Percentiles rank a stretch among this genome's conserved stretches.
Conservation (phyloP, 37 sponge, comb jelly and placozoan genomes). For the Oopsacas minuta region DNA sequence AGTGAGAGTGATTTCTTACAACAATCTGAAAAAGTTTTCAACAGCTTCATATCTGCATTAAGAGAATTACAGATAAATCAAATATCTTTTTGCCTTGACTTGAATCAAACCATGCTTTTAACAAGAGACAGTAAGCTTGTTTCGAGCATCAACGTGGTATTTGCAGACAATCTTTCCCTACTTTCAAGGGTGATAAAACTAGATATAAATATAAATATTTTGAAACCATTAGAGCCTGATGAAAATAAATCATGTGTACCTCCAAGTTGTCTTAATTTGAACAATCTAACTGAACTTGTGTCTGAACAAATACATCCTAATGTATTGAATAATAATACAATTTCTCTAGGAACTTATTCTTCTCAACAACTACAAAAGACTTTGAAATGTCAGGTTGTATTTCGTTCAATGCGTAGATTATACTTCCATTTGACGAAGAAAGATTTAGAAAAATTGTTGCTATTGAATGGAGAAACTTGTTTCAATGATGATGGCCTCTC, state of each 20-base stretch:
- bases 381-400: not conserved
- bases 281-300: not conserved
- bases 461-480: constrained; percentile 7
- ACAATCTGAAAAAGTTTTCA: not conserved
- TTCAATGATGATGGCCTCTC: not conserved
- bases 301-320: not conserved
- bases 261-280: not conserved
- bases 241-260: not conserved
- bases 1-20: not conserved
- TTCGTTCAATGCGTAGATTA: not conserved
- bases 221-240: constrained; percentile 4
- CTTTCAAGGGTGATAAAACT: not conserved
- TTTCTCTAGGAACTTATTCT: not conserved
- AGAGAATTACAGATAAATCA: not conserved
- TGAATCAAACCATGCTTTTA: not conserved
- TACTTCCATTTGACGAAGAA: not conserved
- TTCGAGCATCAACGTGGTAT: not conserved
- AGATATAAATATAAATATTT: not conserved
- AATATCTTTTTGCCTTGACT: not conserved
- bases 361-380: not conserved
- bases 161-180: not conserved
- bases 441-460: not conserved
- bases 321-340: not conserved
- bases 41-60: not conserved
- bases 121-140: not conserved